These are phyloP conservation scores for Arvicanthis niloticus DNA, from an alignment of 2,113 vertebrate species.

Conservation along the genomic window DNA sequence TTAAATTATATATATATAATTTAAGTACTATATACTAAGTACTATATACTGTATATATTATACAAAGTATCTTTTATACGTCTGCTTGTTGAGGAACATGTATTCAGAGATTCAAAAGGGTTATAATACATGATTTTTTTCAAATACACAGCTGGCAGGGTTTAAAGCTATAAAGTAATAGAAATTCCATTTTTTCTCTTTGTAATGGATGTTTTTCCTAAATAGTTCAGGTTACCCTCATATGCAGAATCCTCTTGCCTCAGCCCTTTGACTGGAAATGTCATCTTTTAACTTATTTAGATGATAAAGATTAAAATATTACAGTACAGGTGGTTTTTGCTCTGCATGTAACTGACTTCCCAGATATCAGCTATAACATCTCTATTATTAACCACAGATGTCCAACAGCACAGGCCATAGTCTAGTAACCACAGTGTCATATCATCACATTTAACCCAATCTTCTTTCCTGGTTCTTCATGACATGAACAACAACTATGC, in stretches of 20 bases:
- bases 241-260: background rate
- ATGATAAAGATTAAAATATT: background rate
- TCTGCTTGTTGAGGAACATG: too few relatives aligned
- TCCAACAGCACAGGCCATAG: too few relatives aligned
- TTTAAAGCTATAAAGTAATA: background rate
- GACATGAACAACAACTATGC: background rate
- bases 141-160: background rate
- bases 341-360: background rate
- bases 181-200: background rate
- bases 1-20: background rate
- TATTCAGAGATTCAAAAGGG: background rate
- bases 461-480: background rate
- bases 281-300: conserved; percentile 11
- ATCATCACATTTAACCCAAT: too few relatives aligned
- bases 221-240: background rate
- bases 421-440: background rate
- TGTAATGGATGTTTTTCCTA: background rate
- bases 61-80: background rate
- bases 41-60: too few relatives aligned
- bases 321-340: background rate
- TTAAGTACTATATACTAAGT: too few relatives aligned
- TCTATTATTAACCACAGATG: background rate
- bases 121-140: background rate
- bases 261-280: background rate
- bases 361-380: background rate